phyloP scores from a whole-genome alignment of 2,113 vertebrate genomes.

The Condylura cristata region DNA sequence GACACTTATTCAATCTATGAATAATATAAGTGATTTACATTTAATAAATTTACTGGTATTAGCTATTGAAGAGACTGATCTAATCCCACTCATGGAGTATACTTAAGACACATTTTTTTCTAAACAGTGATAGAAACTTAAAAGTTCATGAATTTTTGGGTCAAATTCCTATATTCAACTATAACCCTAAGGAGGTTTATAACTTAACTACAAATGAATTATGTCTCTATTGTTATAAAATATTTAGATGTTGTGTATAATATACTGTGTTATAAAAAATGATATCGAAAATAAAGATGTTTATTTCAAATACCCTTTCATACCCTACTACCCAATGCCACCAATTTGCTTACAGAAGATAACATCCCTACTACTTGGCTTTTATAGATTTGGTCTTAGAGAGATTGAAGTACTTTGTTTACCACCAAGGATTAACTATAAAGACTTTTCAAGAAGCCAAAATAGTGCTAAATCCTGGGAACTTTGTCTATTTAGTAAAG shows the following conservation, averaged over 20 bases:
- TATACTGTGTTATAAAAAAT: not conserved
- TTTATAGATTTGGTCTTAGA: conserved; percentile 47
- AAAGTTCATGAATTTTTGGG: not conserved
- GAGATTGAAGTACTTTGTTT: conserved; percentile 47
- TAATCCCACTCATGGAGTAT: not conserved
- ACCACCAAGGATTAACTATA: conserved; percentile 37
- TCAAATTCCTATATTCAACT: not conserved
- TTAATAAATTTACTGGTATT: not conserved
- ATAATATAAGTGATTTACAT: not conserved
- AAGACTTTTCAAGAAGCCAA: conserved; percentile 50
- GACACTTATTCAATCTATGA: not conserved
- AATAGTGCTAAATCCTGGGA: conserved; percentile 38
- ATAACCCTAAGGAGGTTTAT: not conserved
- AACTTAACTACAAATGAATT: not conserved
- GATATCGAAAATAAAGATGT: not conserved
- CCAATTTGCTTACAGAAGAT: not conserved
- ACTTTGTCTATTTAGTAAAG: conserved; percentile 23
- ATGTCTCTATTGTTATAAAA: not conserved
- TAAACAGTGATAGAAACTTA: not conserved
- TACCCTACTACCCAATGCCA: not conserved
- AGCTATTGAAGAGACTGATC: not conserved
- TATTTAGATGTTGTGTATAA: not conserved
- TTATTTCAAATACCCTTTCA: not conserved
- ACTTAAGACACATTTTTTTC: not conserved
- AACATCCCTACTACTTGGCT: not conserved